phyloP scores from a whole-genome alignment of 2,888 invertebrate genomes.

The Erebia aethiops region DNA sequence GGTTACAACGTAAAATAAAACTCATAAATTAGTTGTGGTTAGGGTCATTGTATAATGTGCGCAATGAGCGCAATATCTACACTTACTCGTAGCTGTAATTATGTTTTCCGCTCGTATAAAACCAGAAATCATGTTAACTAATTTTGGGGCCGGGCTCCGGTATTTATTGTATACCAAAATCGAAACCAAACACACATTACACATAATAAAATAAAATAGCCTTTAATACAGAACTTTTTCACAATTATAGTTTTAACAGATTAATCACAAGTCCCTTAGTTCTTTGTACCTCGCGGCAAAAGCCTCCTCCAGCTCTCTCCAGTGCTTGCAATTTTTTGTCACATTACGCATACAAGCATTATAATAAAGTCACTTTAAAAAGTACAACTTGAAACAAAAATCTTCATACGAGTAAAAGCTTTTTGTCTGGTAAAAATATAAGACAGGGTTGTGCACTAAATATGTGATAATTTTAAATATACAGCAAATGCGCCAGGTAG shows the following conservation, averaged over 20 bases:
- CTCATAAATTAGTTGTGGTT: slow-evolving; percentile 45
- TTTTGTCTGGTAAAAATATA: slow-evolving; percentile 28
- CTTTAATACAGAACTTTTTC: too few species aligned
- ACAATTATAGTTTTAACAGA: too few species aligned
- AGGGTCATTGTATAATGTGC: slow-evolving; percentile 46
- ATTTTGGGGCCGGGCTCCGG: slow-evolving; percentile 33
- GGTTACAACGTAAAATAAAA: slow-evolving; percentile 32
- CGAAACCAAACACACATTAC: slow-evolving; percentile 27
- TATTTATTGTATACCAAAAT: slow-evolving; percentile 34
- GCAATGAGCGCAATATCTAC: slow-evolving; percentile 45
- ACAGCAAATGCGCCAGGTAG: slow-evolving; percentile 49
- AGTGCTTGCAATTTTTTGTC: too few species aligned
- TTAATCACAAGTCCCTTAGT: too few species aligned
- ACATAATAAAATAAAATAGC: too few species aligned
- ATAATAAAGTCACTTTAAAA: slow-evolving; percentile 11
- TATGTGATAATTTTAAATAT: slow-evolving; percentile 44
- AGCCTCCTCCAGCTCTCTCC: too few species aligned
- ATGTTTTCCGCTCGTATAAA: slow-evolving; percentile 60
- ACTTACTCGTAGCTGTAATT: slow-evolving; percentile 52
- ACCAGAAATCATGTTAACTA: slow-evolving; percentile 62
- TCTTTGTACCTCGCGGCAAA: too few species aligned
- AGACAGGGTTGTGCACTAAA: slow-evolving; percentile 31
- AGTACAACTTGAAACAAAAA: neutral
- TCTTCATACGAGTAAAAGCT: slow-evolving; percentile 9
- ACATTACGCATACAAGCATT: slow-evolving; percentile 21